phyloP scores from a whole-genome alignment of 2,113 vertebrate species.

The Chaetorhynchus papuensis region DNA sequence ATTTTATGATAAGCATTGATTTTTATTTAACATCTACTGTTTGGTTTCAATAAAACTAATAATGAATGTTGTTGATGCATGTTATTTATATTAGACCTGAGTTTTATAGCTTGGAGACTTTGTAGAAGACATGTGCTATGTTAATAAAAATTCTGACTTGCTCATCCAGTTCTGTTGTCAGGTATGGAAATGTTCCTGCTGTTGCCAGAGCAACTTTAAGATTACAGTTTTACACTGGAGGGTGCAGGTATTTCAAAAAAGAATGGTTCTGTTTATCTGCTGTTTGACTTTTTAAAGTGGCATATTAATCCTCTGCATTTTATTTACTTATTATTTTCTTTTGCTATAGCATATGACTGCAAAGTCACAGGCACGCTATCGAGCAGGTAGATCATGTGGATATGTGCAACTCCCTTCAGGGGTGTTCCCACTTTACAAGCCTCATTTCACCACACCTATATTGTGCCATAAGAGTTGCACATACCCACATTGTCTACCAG shows the following conservation, averaged over 20 bases:
- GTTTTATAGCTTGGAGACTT: neutral
- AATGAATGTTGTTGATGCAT: conserved; percentile 4
- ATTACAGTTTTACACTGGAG: neutral
- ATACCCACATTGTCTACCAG: neutral
- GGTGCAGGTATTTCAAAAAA: neutral
- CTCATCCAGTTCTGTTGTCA: neutral
- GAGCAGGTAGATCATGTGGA: neutral
- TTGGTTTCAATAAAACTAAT: conserved; percentile 27
- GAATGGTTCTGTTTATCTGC: neutral
- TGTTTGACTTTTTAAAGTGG: neutral
- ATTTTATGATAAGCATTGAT: conserved; percentile 28
- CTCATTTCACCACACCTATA: neutral
- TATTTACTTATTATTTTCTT: neutral
- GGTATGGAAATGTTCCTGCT: neutral
- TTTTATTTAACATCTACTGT: conserved; percentile 26
- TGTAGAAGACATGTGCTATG: neutral
- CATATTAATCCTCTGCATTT: neutral
- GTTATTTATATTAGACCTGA: neutral
- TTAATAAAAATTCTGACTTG: neutral
- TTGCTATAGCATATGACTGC: neutral
- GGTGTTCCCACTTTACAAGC: neutral
- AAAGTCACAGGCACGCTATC: accelerated
- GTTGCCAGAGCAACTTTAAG: neutral
- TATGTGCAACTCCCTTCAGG: neutral
- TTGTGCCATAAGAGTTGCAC: neutral